These are phyloP conservation scores for Trinorchestia longiramus DNA, from an alignment of 1,140 invertebrate genomes.

Conservation along the genomic window DNA sequence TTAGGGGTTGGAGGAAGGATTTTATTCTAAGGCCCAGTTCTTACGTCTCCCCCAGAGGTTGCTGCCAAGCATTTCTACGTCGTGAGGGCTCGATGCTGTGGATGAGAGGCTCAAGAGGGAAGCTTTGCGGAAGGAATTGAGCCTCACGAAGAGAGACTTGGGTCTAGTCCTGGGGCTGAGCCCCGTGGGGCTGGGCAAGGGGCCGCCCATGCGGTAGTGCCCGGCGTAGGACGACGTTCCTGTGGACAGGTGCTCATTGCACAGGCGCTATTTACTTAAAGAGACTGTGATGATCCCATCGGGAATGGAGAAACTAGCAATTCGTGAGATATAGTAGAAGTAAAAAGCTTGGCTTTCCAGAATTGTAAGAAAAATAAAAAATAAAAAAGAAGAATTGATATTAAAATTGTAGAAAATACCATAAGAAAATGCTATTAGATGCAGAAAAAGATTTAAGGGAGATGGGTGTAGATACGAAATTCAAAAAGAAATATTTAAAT, in stretches of 20 bases:
- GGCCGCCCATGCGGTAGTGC: constrained; percentile 58
- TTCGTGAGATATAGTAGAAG: background rate
- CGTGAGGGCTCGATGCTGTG: constrained; percentile 67
- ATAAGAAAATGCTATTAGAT: background rate
- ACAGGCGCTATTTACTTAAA: background rate
- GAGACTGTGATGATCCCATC: background rate
- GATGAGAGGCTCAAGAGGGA: constrained; percentile 79
- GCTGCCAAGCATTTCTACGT: constrained; percentile 56
- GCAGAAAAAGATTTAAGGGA: background rate
- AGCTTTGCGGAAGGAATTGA: constrained; percentile 82
- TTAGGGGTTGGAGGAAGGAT: background rate
- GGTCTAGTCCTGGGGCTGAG: constrained; percentile 66
- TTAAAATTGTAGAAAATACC: background rate
- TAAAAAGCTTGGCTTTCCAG: background rate
- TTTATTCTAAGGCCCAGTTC: background rate
- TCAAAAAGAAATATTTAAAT: background rate
- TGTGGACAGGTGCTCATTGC: constrained; percentile 1
- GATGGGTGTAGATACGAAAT: background rate
- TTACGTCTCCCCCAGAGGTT: constrained; percentile 48
- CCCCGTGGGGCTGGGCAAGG: constrained; percentile 61
- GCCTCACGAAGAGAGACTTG: constrained; percentile 79
- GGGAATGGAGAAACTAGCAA: background rate
- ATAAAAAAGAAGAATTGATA: background rate
- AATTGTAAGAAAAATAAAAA: background rate
- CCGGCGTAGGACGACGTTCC: constrained; percentile 51